phyloP scores from a whole-genome alignment of 1,140 invertebrate genomes.

The Alviniconcha marisindica region DNA sequence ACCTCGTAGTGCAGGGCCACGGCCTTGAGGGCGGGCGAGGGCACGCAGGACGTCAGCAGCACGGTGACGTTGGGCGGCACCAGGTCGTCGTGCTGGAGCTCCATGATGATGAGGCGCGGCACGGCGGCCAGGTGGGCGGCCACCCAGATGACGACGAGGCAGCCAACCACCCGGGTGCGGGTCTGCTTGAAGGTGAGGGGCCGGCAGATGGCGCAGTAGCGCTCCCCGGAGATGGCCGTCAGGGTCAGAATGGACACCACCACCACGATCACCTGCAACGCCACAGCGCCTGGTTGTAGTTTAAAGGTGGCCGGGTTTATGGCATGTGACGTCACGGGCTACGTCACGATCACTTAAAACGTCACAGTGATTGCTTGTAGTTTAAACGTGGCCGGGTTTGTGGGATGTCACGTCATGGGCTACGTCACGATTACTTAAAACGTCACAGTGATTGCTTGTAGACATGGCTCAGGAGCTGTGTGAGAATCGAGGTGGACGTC shows the following conservation, averaged over 20 bases:
- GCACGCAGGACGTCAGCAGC: conserved; percentile 52
- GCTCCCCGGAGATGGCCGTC: conserved; percentile 92
- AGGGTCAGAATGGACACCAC: conserved; percentile 92
- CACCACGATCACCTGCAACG: conserved; percentile 92
- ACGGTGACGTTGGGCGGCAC: conserved; percentile 52
- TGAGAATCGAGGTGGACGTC: no score
- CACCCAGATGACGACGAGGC: conserved; percentile 85
- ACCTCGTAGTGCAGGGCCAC: conserved; percentile 80
- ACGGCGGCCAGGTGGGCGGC: conserved; percentile 56
- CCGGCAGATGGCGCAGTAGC: conserved; percentile 94
- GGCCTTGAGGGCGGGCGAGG: conserved; percentile 12
- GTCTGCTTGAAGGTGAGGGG: conserved; percentile 87
- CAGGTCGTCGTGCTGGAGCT: conserved; percentile 38
- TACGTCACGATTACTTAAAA: no score
- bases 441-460: no score
- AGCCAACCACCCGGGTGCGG: conserved; percentile 84
- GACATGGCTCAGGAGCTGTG: no score
- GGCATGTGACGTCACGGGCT: no score
- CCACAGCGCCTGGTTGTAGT: no score
- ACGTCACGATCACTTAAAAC: no score
- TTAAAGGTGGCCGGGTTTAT: no score
- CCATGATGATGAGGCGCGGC: conserved; percentile 49
- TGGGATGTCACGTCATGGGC: no score
- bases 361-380: no score
- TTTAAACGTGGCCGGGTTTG: no score